A percentile compares a stretch with the other conserved stretches of the same genome.
phyloP scores from a whole-genome alignment of 2,113 vertebrate species.

The Cyphomyrus plagiostoma region DNA sequence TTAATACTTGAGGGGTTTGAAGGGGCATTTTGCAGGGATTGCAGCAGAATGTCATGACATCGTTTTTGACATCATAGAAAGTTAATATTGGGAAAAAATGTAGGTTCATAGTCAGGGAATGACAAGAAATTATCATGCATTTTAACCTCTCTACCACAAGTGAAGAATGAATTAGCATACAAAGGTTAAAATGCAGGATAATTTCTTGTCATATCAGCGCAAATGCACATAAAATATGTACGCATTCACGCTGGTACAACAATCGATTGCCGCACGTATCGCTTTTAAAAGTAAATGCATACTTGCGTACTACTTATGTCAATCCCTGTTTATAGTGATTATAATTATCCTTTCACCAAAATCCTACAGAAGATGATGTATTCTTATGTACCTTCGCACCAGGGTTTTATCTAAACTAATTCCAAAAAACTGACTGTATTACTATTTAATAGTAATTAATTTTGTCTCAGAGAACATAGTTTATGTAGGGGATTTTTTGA shows the following conservation, averaged over 20 bases:
- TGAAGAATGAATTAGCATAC: no score
- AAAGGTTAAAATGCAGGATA: no score
- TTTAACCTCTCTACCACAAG: no score
- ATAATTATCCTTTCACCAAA: not conserved
- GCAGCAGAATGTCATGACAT: not conserved
- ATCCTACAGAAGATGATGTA: not conserved
- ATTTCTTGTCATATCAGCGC: no score
- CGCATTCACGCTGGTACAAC: no score
- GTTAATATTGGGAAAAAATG: not conserved
- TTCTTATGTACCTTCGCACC: not conserved
- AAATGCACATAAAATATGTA: no score
- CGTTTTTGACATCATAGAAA: not conserved
- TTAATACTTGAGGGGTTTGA: not conserved
- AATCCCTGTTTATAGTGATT: not conserved
- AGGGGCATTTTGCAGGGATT: not conserved
- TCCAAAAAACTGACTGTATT: not conserved
- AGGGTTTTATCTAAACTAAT: not conserved
- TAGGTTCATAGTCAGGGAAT: not conserved
- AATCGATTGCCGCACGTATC: no score
- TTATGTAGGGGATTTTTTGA: not conserved
- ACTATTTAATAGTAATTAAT: not conserved
- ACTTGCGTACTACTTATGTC: no score
- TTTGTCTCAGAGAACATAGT: not conserved
- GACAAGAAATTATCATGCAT: no score
- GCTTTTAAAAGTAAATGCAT: no score